Base-by-base conservation (phyloP, 2,888 invertebrate species). In the Platerodrilus igneus region DNA sequence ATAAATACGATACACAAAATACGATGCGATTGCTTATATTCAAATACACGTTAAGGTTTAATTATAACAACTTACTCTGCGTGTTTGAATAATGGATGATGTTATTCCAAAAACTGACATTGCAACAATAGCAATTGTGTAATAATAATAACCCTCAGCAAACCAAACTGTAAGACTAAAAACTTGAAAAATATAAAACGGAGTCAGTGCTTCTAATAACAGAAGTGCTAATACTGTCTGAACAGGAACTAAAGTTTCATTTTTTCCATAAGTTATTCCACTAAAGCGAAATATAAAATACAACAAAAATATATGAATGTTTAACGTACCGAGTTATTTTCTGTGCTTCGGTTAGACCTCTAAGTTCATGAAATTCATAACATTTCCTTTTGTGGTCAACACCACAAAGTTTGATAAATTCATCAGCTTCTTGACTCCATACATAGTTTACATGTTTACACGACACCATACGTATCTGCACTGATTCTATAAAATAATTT, bases 141-240 rank as follows among this genome's bases (percentile, higher is more conserved):
- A 95, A 62, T 87, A 89, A 55, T 84, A 81, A 61, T 95, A 95
- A 32, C 83, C 77, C 61, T 95, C 94, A 1, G 82, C 75, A 31
- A 88, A 76, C 95, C 95, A 95, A 29, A 95, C 77, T 7, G 79
- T 75, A 46, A 90, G 83, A 22, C 92, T 92, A 71, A 92, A 91
- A 47, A 93, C 65, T 78, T 95, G 94, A 73, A 95, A 95, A 60
- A 94, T 83, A 71, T 94, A 95, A 72, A 94, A 95, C 3, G 95
- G 94, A 63, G 93, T 92, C 55, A 94, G 77, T n/a, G 86, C 83
- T 67, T 92, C 92, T 47, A 89, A 69, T 9, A 86, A 74, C 1
- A 91, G 70, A 3, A 92, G 72, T 0, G 81, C 81, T 46, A 81
- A 61, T 30, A 88, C 72, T 34, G 81, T 77, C 59, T 85, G 81